Conservation (phyloP, 2,888 invertebrate genomes). For the Candidula unifasciata region DNA sequence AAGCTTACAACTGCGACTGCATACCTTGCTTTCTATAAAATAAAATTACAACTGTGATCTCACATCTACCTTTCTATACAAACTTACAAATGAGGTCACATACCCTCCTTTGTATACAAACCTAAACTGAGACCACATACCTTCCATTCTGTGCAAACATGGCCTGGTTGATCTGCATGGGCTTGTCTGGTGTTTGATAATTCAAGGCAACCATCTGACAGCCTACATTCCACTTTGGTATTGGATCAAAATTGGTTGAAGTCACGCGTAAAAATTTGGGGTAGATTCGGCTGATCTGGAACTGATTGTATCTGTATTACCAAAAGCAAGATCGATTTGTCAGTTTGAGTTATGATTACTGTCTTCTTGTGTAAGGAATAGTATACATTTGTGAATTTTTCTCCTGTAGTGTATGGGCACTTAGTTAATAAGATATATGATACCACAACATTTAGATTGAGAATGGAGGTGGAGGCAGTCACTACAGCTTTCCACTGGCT, state of each 20-base stretch:
- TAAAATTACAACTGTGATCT: no score
- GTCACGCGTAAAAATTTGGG: slow-evolving; percentile 92
- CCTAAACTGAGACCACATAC: slow-evolving; percentile 56
- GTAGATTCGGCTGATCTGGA: slow-evolving; percentile 94
- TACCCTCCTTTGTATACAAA: not conserved
- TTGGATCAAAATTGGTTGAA: slow-evolving; percentile 97
- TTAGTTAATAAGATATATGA: no score
- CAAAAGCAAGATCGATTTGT: not conserved
- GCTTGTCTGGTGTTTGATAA: slow-evolving; percentile 96
- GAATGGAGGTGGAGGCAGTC: no score
- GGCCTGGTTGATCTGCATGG: slow-evolving; percentile 97
- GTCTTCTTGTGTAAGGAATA: no score
- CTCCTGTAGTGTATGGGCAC: no score
- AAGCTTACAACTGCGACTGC: no score
- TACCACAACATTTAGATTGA: no score
- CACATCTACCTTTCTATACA: no score
- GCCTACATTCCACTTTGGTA: slow-evolving; percentile 95
- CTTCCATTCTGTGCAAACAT: slow-evolving; percentile 93
- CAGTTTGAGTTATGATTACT: no score
- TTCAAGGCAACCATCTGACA: slow-evolving; percentile 98
- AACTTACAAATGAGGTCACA: not conserved
- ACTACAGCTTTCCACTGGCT: no score
- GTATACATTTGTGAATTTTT: no score
- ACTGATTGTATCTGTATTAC: slow-evolving; percentile 66
- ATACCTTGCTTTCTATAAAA: no score